phyloP scores from a whole-genome alignment of 2,113 vertebrate genomes.

The Heliornis fulica region DNA sequence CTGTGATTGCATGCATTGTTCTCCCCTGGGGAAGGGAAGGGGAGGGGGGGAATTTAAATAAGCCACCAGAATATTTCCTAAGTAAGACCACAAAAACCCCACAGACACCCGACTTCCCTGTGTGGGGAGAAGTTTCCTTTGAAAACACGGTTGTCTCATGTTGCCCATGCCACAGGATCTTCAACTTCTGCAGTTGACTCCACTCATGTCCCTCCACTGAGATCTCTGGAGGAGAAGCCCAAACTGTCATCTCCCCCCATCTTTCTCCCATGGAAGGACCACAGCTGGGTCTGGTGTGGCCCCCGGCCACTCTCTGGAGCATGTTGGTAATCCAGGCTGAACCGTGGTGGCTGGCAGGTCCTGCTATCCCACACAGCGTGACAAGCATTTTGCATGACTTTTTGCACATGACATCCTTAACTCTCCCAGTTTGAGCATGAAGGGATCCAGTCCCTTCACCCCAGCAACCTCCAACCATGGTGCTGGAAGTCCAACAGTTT shows the following conservation, averaged over 20 bases:
- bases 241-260: background rate
- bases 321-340: background rate
- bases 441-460: background rate
- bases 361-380: accelerated
- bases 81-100: background rate
- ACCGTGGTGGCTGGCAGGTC: background rate
- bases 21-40: too few relatives aligned
- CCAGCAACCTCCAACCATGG: background rate
- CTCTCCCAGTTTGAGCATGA: background rate
- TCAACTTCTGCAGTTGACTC: background rate
- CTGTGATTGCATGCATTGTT: background rate
- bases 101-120: background rate
- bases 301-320: background rate
- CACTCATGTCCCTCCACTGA: background rate
- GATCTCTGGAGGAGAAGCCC: background rate
- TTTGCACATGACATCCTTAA: accelerated
- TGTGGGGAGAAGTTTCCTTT: background rate
- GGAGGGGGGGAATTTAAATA: background rate
- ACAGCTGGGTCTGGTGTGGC: background rate
- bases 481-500: too few relatives aligned
- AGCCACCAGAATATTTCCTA: background rate
- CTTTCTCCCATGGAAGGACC: background rate
- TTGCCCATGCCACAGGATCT: background rate
- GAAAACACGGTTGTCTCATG: background rate
- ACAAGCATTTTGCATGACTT: background rate